Conservation (phyloP, 2,797 vertebrate species). For the Poeciliopsis infans region DNA sequence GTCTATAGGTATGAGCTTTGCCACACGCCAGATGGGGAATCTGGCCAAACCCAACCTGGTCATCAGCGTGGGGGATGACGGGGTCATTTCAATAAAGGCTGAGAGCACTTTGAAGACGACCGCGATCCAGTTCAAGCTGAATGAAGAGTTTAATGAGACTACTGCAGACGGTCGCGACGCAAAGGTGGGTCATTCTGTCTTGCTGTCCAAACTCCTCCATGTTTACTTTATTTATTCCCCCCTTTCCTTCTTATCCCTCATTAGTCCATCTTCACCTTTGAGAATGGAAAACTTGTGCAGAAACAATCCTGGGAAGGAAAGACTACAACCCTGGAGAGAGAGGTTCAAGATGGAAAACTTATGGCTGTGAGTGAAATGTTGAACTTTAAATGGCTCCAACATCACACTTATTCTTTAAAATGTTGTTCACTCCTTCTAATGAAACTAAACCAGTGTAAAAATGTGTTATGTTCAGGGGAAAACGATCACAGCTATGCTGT, state of each 20-base stretch:
- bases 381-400: not conserved
- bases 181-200: constrained; percentile 71
- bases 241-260: not conserved
- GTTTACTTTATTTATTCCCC: too few relatives aligned
- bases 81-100: constrained; percentile 70
- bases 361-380: constrained; percentile 83
- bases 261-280: constrained; percentile 86
- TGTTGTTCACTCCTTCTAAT: not conserved
- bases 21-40: constrained; percentile 74
- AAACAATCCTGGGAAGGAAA: constrained; percentile 93
- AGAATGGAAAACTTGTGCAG: constrained; percentile 88
- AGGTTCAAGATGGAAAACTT: constrained; percentile 87
- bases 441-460: not conserved
- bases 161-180: constrained; percentile 80
- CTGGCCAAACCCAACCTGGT: constrained; percentile 75
- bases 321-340: constrained; percentile 87
- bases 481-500: not conserved
- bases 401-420: not conserved
- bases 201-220: not conserved
- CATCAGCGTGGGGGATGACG: constrained; percentile 64
- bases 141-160: constrained; percentile 82
- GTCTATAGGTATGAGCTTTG: constrained; percentile 77
- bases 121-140: constrained; percentile 79
- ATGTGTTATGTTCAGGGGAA: not conserved
- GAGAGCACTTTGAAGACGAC: constrained; percentile 77